Base-by-base conservation (phyloP, 2,888 invertebrate genomes). In the Anagyrus pseudococci region DNA sequence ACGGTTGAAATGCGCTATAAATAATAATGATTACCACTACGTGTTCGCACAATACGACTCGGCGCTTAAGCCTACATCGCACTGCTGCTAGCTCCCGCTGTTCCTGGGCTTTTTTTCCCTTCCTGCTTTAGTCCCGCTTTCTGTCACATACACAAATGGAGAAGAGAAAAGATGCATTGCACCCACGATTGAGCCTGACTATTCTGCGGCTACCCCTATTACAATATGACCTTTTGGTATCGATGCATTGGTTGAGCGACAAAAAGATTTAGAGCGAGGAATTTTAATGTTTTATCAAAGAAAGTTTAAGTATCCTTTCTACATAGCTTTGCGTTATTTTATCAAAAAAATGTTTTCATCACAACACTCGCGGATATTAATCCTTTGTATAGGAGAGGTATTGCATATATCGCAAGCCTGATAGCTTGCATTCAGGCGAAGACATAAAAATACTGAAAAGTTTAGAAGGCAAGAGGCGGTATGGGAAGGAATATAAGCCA, bases 21-120 rank as follows among this genome's bases (percentile, higher is more conserved):
- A 78, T 78, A 79, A 79, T 76, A 75, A 76, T 78, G 75, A 79
- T 79, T 75, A 75, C 72, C 67, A 69, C 72, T 79, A 79, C 79
- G 79, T 79, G 79, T 75, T 76, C 74, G 70, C 71, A 79, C 77
- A 79, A 79, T 75, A 71, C 73, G 68, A 64, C 62, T 62, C 65
- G 70, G 66, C 70, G 75, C 78, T 79, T 79, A 78, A 71, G 33
- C 70, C 69, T 61, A 64, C 68, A n/a, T n/a, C 57, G 63, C 64
- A 53, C 46, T 37, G 52, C 55, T 55, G 48, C 41, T 20, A 23
- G 37, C 23, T 10, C 20, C 23, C 44, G 8, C 25, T 29, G 4
- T 47, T 50, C 26, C 17, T 44, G 44, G 26, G 25, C 15, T 49
- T 7, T 25, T 15, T 19, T 4, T 40, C 25, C 15, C 19, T 23